Evolutionary conservation across 2,797 vertebrate genomes (phyloP).

Genomic region (Chromobotia macracanthus): DNA sequence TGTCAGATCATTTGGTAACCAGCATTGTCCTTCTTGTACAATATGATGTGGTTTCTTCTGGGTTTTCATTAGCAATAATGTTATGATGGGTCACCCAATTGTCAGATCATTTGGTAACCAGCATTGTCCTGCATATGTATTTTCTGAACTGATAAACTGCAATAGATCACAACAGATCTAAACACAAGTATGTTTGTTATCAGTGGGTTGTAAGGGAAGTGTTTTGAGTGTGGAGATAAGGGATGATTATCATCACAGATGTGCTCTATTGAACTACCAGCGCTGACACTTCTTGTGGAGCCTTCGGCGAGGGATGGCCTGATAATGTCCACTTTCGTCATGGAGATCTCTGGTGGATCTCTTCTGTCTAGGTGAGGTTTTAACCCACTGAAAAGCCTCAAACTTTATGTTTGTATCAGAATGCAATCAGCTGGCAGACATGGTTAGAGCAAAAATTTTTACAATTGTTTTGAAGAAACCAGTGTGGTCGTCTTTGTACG

Average conservation of each 20-base stretch:
- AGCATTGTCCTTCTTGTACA: conserved; percentile 90
- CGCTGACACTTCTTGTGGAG: conserved; percentile 83
- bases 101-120: too few species aligned
- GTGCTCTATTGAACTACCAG: conserved; percentile 83
- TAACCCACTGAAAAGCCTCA: conserved; percentile 79
- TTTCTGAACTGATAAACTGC: too few species aligned
- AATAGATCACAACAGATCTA: too few species aligned
- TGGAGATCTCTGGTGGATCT: conserved; percentile 75
- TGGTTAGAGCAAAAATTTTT: too few species aligned
- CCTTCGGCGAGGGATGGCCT: conserved; percentile 82
- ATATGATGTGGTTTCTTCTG: conserved; percentile 41
- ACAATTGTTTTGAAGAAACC: too few species aligned
- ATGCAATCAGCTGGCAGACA: not conserved
- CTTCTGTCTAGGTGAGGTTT: conserved; percentile 79
- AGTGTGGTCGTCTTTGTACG: conserved; percentile 66
- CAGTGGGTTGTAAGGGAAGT: conserved; percentile 85
- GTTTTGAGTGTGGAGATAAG: conserved; percentile 90
- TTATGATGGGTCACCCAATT: not conserved
- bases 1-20: conserved; percentile 89
- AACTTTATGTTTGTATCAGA: not conserved
- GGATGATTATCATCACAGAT: conserved; percentile 82
- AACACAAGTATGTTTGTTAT: conserved; percentile 21
- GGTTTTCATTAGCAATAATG: not conserved
- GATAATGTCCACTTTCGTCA: conserved; percentile 86
- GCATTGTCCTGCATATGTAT: too few species aligned